A percentile compares a stretch with the other conserved stretches of the same genome.
Evolutionary conservation across 2,113 vertebrate genomes (phyloP).

Genomic region (Aleadryas rufinucha): DNA sequence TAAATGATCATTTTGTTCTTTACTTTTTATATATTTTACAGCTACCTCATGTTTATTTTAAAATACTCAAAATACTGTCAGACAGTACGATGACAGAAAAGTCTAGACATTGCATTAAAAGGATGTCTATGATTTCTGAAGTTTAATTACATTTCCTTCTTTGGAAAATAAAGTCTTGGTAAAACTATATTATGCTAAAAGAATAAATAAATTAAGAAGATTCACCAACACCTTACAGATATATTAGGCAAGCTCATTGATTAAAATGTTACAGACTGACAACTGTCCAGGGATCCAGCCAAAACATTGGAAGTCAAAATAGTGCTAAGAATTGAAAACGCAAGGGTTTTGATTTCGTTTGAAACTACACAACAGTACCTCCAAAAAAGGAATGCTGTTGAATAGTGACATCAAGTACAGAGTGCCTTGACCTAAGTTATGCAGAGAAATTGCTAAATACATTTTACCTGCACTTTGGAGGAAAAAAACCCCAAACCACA

Average conservation of each 20-base stretch:
- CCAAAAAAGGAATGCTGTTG: slow-evolving; percentile 7
- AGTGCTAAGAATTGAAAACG: slow-evolving; percentile 14
- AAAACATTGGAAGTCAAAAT: not conserved
- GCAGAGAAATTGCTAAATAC: slow-evolving; percentile 27
- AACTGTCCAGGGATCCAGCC: slow-evolving; percentile 25
- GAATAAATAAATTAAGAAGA: not conserved
- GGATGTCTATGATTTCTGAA: not conserved
- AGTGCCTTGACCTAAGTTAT: slow-evolving; percentile 6
- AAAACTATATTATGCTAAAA: not conserved
- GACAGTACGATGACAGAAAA: not conserved
- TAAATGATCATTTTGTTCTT: not conserved
- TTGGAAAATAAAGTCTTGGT: not conserved
- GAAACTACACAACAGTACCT: not conserved
- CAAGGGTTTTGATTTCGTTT: slow-evolving; percentile 8
- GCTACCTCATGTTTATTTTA: not conserved
- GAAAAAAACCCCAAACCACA: not conserved
- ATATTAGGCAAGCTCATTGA: not conserved
- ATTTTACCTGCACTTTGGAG: not conserved
- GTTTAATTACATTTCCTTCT: not conserved
- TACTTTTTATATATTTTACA: not conserved
- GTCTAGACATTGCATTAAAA: not conserved
- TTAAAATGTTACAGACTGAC: slow-evolving; percentile 1
- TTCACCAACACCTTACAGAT: not conserved
- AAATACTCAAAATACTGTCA: not conserved
- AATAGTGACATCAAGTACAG: not conserved